These are phyloP conservation scores for Panonychus citri DNA, from an alignment of 1,140 invertebrate genomes.

Conservation along the genomic window DNA sequence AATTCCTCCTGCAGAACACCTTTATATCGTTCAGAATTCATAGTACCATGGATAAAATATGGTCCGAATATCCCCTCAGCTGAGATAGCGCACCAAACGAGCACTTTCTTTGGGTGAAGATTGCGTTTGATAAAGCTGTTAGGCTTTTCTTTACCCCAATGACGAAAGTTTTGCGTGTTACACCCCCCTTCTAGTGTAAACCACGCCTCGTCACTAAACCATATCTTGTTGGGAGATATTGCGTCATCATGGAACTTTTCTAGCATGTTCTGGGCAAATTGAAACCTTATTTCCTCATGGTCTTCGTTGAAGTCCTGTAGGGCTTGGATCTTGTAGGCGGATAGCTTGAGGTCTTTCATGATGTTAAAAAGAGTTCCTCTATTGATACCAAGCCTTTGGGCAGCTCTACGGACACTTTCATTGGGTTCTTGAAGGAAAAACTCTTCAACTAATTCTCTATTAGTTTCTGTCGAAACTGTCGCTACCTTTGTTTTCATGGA, in stretches of 20 bases:
- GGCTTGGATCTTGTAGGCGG: conserved; percentile 1
- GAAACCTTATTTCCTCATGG: background rate
- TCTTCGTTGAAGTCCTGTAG: conserved; percentile 1
- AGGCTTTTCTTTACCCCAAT: conserved; percentile 2
- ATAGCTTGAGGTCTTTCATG: conserved; percentile 3
- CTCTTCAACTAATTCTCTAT: background rate
- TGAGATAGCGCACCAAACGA: conserved; percentile 7
- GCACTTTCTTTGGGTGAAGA: conserved; percentile 4
- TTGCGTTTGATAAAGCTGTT: background rate
- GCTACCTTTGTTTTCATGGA: background rate
- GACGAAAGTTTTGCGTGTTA: conserved; percentile 7
- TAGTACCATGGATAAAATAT: conserved; percentile 3
- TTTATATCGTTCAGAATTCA: conserved; percentile 1
- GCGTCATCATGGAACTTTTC: background rate
- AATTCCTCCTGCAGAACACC: conserved; percentile 1
- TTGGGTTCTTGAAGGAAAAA: background rate
- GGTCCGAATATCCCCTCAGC: conserved; percentile 4
- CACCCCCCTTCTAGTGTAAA: conserved; percentile 1
- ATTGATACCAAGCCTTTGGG: background rate
- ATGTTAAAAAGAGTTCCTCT: background rate
- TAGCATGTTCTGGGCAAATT: conserved; percentile 2
- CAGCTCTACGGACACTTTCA: background rate
- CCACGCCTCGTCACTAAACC: conserved; percentile 8
- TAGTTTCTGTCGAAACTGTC: background rate
- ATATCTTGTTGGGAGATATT: background rate